phyloP scores from a whole-genome alignment of 2,113 vertebrate species.

The Podiceps cristatus region DNA sequence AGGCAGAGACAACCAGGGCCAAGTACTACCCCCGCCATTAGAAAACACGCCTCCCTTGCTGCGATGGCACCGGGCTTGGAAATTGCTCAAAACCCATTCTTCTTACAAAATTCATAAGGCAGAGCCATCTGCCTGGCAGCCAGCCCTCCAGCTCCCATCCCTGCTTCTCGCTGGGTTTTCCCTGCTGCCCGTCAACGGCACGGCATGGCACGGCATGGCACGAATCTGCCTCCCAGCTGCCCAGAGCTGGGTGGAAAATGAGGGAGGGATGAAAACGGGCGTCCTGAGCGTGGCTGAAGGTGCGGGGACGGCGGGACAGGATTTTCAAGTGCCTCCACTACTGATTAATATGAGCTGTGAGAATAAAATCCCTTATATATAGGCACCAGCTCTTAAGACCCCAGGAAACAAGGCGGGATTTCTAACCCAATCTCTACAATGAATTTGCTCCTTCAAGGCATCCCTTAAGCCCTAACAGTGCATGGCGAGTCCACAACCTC shows the following conservation, averaged over 20 bases:
- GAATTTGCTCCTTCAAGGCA: not conserved
- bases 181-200: not conserved
- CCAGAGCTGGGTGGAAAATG: accelerated
- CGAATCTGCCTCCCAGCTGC: not conserved
- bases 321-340: not conserved
- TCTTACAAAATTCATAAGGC: not conserved
- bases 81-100: not conserved
- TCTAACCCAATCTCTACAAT: not conserved
- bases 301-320: accelerated
- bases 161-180: not conserved
- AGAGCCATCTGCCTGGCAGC: slow-evolving; percentile 33
- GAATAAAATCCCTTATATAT: not conserved
- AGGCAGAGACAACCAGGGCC: not conserved
- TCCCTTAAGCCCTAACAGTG: not conserved
- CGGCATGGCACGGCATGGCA: too few relatives aligned
- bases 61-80: not conserved
- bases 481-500: not conserved
- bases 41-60: not conserved
- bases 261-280: not conserved
- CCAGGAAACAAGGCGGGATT: not conserved
- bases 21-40: not conserved
- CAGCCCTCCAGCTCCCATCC: not conserved
- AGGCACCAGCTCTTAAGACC: not conserved
- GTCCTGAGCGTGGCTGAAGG: not conserved
- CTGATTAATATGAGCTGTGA: accelerated